These are phyloP conservation scores for Phengaris arion DNA, from an alignment of 2,888 invertebrate species.

Conservation along the genomic window DNA sequence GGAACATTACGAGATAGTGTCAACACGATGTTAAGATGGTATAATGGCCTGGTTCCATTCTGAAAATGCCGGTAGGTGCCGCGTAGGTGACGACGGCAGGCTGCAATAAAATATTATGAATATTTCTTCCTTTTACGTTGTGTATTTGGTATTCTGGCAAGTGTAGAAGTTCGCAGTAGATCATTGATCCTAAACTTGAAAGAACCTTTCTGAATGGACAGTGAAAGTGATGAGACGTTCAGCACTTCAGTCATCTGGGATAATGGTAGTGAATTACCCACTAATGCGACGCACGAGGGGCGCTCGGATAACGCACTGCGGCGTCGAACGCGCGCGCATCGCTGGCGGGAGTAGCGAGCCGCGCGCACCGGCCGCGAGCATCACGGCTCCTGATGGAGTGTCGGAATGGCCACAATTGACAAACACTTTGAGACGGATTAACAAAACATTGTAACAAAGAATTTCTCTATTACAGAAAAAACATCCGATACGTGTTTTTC, in stretches of 20 bases:
- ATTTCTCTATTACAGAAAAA: not conserved
- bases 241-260: not conserved
- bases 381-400: not conserved
- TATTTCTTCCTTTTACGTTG: not conserved
- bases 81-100: not conserved
- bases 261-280: slow-evolving; percentile 1
- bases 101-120: slow-evolving; percentile 1
- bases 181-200: not conserved
- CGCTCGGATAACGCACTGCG: not conserved
- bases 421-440: not conserved
- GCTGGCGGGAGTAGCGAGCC: not conserved
- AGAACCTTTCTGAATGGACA: not conserved
- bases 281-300: slow-evolving; percentile 9
- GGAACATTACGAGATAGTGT: not conserved
- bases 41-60: slow-evolving; percentile 20
- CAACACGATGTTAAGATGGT: not conserved
- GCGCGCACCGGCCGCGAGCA: not conserved
- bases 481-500: not conserved
- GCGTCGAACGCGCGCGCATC: slow-evolving; percentile 5
- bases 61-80: slow-evolving; percentile 17
- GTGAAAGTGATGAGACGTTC: not conserved
- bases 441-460: not conserved
- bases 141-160: not conserved
- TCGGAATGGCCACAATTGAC: not conserved
- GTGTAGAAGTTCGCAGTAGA: not conserved